Percentiles rank a stretch among this genome's conserved stretches.
Conservation (phyloP, 2,797 vertebrate species). For the Bradypodion pumilum region DNA sequence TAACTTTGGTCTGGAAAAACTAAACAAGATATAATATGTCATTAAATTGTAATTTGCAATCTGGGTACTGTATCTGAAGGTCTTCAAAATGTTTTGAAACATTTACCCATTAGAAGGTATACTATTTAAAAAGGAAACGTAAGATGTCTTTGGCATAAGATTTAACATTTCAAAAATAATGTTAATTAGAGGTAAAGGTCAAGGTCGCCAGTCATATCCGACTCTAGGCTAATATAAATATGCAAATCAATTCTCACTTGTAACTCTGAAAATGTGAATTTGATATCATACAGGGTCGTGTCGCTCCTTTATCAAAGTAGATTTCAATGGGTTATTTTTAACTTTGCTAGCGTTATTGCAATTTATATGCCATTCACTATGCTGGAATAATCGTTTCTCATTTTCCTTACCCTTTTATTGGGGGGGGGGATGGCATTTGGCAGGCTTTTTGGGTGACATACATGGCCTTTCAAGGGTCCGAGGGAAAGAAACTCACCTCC, state of each 20-base stretch:
- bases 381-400: too few relatives aligned
- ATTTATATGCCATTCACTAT: too few relatives aligned
- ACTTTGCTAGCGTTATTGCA: neutral
- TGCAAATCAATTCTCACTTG: neutral
- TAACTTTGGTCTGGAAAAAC: neutral
- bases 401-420: too few relatives aligned
- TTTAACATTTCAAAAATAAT: neutral
- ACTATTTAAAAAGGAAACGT: neutral
- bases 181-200: neutral
- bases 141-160: neutral
- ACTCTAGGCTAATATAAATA: neutral
- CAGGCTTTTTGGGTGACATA: too few relatives aligned
- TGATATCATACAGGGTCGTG: neutral
- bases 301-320: neutral
- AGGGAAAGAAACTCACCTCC: too few relatives aligned
- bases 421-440: too few relatives aligned
- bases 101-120: neutral
- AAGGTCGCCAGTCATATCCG: too few relatives aligned
- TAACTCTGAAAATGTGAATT: neutral
- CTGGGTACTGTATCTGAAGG: neutral
- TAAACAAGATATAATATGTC: neutral
- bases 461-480: too few relatives aligned
- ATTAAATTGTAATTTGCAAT: neutral
- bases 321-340: neutral
- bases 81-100: neutral